Evolutionary conservation across 64 coral and sea anemone species (phyloP).

Genomic region (Hydrozoanthus tunicans): DNA sequence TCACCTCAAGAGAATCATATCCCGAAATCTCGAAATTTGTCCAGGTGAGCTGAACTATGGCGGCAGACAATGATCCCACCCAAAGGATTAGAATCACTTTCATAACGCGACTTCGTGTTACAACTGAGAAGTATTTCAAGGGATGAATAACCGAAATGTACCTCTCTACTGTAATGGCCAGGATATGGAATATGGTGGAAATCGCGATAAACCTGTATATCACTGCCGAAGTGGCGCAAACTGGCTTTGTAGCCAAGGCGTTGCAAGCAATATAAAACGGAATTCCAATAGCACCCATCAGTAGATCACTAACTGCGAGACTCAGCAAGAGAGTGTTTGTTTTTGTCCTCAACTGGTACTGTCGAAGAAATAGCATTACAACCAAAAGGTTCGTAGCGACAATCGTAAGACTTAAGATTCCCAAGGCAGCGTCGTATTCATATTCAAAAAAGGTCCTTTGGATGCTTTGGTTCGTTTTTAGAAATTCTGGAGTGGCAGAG

Average conservation of each 20-base stretch:
- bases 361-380: slow-evolving; percentile 71
- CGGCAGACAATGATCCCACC: slow-evolving; percentile 65
- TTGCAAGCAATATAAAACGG: slow-evolving; percentile 82
- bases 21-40: slow-evolving; percentile 56
- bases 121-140: slow-evolving; percentile 72
- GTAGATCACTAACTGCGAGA: slow-evolving; percentile 80
- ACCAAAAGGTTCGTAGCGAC: slow-evolving; percentile 84
- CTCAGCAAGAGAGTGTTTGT: slow-evolving; percentile 91
- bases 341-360: slow-evolving; percentile 77
- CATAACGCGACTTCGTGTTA: slow-evolving; percentile 67
- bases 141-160: slow-evolving; percentile 91
- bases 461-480: not conserved
- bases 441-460: slow-evolving; percentile 50
- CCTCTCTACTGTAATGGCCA: slow-evolving; percentile 87
- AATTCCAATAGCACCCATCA: slow-evolving; percentile 80
- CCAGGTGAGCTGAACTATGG: slow-evolving; percentile 80
- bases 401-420: slow-evolving; percentile 67
- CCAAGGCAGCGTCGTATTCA: slow-evolving; percentile 78
- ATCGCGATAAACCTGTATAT: slow-evolving; percentile 87
- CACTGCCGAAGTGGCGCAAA: slow-evolving; percentile 73
- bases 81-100: slow-evolving; percentile 68
- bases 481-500: not conserved
- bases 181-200: slow-evolving; percentile 95
- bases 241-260: slow-evolving; percentile 33
- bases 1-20: slow-evolving; percentile 39